Evolutionary conservation across 2,797 vertebrate genomes (phyloP).

Genomic region (Pantherophis vulpinus): DNA sequence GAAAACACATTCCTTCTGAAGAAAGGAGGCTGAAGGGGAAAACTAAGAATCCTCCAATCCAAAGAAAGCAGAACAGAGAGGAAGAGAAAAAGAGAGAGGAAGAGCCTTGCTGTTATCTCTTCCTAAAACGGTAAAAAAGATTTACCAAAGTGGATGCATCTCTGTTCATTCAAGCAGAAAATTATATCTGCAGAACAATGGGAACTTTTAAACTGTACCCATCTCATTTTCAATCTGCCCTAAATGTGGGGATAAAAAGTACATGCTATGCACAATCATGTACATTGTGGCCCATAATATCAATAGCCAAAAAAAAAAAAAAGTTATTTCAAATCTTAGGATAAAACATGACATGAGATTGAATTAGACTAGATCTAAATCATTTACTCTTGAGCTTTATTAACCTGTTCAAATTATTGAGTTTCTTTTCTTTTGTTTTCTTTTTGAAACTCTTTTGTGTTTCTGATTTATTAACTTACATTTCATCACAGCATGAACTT

Average conservation of each 20-base stretch:
- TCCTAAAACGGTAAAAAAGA: background rate
- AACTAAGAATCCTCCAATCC: background rate
- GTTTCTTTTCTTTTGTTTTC: background rate
- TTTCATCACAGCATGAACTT: slow-evolving; percentile 80
- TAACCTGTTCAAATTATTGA: background rate
- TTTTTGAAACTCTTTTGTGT: background rate
- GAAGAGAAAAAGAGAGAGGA: background rate
- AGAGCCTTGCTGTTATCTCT: background rate
- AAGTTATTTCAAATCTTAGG: background rate
- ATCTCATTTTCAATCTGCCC: background rate
- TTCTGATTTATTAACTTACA: slow-evolving; percentile 75
- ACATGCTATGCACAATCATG: background rate
- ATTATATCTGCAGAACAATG: background rate
- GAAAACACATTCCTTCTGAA: background rate
- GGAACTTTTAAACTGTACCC: background rate
- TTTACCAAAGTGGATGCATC: background rate
- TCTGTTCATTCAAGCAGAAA: background rate
- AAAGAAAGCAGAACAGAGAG: background rate
- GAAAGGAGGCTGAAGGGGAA: background rate
- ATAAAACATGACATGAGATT: slow-evolving; percentile 13
- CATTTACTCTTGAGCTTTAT: background rate
- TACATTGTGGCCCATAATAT: background rate
- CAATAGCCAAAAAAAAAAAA: background rate
- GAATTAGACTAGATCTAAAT: background rate
- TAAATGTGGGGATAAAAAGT: background rate